These are phyloP conservation scores for Megathymus violae DNA, from an alignment of 1,140 invertebrate genomes.

Conservation along the genomic window DNA sequence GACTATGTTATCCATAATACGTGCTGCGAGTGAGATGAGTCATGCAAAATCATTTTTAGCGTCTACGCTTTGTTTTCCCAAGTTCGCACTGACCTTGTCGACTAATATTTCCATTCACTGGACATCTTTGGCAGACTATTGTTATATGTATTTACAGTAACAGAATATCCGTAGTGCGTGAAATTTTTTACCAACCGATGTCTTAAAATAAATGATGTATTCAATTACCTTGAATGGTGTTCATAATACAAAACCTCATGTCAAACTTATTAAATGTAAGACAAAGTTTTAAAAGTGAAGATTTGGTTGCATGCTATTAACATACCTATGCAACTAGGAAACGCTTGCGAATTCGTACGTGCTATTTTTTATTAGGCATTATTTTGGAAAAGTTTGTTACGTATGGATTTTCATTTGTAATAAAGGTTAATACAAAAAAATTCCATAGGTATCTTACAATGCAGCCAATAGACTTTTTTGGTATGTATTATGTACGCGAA, in stretches of 20 bases:
- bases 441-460: no score
- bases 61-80: not conserved
- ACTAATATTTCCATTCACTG: conserved; percentile 55
- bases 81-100: conserved; percentile 55
- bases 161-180: conserved; percentile 69
- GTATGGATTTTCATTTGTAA: no score
- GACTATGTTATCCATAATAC: not conserved
- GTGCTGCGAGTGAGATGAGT: not conserved
- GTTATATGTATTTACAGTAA: conserved; percentile 57
- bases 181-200: conserved; percentile 62
- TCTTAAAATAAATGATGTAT: conserved; percentile 53
- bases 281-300: no score
- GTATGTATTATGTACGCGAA: no score
- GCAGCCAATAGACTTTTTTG: no score
- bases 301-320: no score
- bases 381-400: no score
- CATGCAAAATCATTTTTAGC: conserved; percentile 7
- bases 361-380: no score
- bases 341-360: no score
- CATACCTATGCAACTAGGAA: no score
- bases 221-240: conserved; percentile 60
- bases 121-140: conserved; percentile 42
- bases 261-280: no score
- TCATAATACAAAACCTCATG: conserved; percentile 42
- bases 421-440: no score